A percentile compares a stretch with the other conserved stretches of the same genome.
Evolutionary conservation across 1,140 invertebrate species (phyloP).

Genomic region (Megalopta genalis): DNA sequence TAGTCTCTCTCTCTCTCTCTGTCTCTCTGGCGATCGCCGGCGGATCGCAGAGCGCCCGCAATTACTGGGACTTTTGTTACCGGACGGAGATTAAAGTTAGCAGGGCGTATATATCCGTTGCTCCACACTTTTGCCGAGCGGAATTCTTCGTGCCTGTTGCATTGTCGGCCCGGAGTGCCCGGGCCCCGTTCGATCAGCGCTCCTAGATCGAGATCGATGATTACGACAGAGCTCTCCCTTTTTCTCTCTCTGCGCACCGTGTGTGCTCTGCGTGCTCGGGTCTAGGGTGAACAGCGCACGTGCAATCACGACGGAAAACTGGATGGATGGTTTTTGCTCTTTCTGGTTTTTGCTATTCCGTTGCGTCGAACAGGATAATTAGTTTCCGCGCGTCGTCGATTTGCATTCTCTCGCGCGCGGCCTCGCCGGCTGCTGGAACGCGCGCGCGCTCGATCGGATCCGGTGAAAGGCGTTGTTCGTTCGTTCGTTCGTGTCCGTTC

Average conservation of each 20-base stretch:
- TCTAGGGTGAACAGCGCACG: not conserved
- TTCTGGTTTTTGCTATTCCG: too few relatives aligned
- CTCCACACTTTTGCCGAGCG: not conserved
- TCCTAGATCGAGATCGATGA: conserved; percentile 12
- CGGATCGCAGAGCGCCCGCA: not conserved
- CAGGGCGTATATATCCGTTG: not conserved
- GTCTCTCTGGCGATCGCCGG: not conserved
- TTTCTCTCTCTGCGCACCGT: too few relatives aligned
- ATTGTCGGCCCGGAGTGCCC: conserved; percentile 14
- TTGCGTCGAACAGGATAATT: conserved; percentile 37
- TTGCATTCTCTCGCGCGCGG: conserved; percentile 33
- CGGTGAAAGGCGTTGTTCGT: conserved; percentile 50
- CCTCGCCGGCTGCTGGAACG: too few relatives aligned
- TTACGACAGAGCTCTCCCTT: conserved; percentile 4
- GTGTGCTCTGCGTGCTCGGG: not conserved
- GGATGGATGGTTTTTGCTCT: not conserved
- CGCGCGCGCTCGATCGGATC: conserved; percentile 7
- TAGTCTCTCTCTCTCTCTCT: not conserved
- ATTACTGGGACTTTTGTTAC: conserved; percentile 25
- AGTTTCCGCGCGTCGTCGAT: conserved; percentile 30
- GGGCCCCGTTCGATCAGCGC: conserved; percentile 9
- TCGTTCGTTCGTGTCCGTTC: too few relatives aligned
- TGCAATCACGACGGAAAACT: conserved; percentile 4
- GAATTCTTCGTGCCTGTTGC: conserved; percentile 3
- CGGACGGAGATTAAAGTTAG: conserved; percentile 25